Percentiles rank a stretch among this genome's conserved stretches.
phyloP scores from a whole-genome alignment of 1,140 invertebrate genomes.

The Ridgeia piscesae region DNA sequence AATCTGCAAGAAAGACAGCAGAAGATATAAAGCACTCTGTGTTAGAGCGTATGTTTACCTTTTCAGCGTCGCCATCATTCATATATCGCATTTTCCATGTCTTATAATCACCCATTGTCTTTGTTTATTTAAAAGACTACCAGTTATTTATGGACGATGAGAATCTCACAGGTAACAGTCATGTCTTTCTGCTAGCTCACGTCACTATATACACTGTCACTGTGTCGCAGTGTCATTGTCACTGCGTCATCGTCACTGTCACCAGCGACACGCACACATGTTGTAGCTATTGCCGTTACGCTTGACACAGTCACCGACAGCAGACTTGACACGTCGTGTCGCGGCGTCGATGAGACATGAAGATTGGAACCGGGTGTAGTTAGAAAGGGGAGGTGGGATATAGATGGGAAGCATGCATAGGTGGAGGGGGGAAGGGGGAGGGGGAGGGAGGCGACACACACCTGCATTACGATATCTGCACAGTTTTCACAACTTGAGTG shows the following conservation, averaged over 20 bases:
- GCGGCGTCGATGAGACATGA: neutral
- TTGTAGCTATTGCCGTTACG: neutral
- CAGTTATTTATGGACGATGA: constrained; percentile 5
- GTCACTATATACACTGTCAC: neutral
- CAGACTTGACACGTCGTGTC: neutral
- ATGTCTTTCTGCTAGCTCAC: neutral
- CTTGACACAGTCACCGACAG: neutral
- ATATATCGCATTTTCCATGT: neutral
- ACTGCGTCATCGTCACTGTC: neutral
- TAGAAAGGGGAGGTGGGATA: neutral
- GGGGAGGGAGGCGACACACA: neutral
- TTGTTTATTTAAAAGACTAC: constrained; percentile 6
- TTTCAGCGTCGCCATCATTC: neutral
- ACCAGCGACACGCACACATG: neutral
- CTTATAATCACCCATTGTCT: neutral
- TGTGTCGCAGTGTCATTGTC: neutral
- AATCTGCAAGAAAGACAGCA: too few species aligned
- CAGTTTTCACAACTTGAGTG: neutral
- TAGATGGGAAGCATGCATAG: neutral
- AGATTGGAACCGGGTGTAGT: neutral
- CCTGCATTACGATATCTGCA: neutral
- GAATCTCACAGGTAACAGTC: neutral
- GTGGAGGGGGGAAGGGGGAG: too few species aligned
- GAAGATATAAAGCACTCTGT: too few species aligned
- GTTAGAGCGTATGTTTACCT: too few species aligned